Evolutionary conservation across 2,113 vertebrate genomes (phyloP).

Genomic region (Macquaria australasica): DNA sequence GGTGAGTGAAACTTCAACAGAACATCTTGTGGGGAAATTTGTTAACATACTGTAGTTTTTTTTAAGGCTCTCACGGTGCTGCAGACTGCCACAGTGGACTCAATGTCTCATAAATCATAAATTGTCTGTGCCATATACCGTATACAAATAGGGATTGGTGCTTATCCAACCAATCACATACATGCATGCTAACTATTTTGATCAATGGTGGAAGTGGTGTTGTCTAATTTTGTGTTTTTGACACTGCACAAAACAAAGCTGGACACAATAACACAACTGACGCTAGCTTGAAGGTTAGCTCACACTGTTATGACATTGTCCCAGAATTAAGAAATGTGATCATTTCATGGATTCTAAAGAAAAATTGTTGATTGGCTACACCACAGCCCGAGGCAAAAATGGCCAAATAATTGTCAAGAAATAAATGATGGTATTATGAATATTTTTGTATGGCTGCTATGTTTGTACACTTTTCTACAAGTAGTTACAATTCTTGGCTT

Average conservation of each 20-base stretch:
- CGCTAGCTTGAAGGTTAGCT: not conserved
- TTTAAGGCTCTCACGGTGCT: not conserved
- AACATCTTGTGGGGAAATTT: not conserved
- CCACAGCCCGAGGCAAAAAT: not conserved
- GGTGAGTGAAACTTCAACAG: not conserved
- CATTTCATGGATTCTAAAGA: not conserved
- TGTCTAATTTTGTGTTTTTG: not conserved
- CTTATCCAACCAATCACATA: not conserved
- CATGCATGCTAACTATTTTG: not conserved
- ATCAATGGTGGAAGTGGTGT: not conserved
- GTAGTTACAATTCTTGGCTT: not conserved
- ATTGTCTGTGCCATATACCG: not conserved
- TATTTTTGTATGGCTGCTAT: not conserved
- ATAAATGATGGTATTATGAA: not conserved
- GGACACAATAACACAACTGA: not conserved
- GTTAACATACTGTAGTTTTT: not conserved
- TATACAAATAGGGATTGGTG: not conserved
- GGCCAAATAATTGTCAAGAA: not conserved
- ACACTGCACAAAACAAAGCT: not conserved
- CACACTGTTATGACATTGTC: not conserved
- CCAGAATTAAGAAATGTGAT: not conserved
- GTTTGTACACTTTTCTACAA: not conserved
- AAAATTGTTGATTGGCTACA: not conserved
- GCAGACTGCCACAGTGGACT: not conserved
- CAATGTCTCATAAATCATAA: not conserved